Percentiles rank a stretch among this genome's conserved stretches.
These are phyloP conservation scores for Chirona hameri DNA, from an alignment of 2,888 invertebrate species.

Conservation along the genomic window DNA sequence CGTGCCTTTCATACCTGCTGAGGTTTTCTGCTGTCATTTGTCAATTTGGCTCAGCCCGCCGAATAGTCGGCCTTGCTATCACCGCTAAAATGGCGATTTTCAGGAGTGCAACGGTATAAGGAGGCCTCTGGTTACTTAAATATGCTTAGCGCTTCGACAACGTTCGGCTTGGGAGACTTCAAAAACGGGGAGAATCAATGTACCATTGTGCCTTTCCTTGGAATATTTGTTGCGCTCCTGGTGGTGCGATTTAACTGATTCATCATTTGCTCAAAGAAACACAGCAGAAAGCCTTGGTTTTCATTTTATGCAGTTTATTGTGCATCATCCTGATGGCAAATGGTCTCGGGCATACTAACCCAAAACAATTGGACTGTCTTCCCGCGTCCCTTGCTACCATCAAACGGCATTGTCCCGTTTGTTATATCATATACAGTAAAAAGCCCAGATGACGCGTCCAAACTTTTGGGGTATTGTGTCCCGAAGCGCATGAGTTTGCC, in stretches of 20 bases:
- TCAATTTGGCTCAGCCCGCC: neutral
- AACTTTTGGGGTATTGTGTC: neutral
- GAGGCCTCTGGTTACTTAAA: neutral
- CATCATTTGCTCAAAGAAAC: neutral
- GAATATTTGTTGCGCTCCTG: neutral
- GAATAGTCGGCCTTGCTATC: neutral
- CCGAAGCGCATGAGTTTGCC: neutral
- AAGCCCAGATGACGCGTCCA: neutral
- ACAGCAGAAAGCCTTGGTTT: conserved; percentile 22
- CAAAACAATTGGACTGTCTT: neutral
- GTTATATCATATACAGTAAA: no score
- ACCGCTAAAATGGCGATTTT: neutral
- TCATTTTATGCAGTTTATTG: neutral
- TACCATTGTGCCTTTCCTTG: neutral
- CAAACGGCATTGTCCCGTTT: no score
- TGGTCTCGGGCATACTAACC: neutral
- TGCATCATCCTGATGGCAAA: neutral
- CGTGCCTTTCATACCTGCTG: neutral
- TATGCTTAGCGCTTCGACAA: no score
- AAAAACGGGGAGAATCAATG: no score
- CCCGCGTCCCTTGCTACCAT: no score
- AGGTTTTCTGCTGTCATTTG: conserved; percentile 1
- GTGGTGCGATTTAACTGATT: neutral
- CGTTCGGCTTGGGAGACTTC: neutral
- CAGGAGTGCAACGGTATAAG: neutral